Percentiles rank a stretch among this genome's conserved stretches.
Evolutionary conservation across 1,140 invertebrate genomes (phyloP).

Genomic region (Drosophila parabipectinata): DNA sequence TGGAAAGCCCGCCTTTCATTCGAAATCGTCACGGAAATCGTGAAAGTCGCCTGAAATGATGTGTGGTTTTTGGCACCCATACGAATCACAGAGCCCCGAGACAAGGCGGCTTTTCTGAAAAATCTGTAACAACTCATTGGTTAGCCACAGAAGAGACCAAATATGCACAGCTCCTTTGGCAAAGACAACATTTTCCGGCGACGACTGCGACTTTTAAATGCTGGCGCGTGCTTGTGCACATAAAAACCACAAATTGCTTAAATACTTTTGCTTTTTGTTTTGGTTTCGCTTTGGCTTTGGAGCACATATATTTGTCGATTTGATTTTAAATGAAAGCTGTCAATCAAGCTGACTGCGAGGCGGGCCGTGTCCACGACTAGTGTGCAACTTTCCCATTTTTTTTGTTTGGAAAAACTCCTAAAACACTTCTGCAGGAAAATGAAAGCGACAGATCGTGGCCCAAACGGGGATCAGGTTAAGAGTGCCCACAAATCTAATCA

Average conservation of each 20-base stretch:
- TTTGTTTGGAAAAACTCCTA: slow-evolving; percentile 57
- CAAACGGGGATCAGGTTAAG: slow-evolving; percentile 26
- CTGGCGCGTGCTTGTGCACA: slow-evolving; percentile 42
- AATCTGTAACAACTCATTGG: slow-evolving; percentile 65
- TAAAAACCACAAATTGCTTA: slow-evolving; percentile 53
- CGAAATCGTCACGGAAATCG: slow-evolving; percentile 56
- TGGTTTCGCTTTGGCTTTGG: slow-evolving; percentile 23
- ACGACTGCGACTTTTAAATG: slow-evolving; percentile 32
- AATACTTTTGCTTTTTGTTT: slow-evolving; percentile 69
- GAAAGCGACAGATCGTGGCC: slow-evolving; percentile 53
- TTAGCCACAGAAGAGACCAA: slow-evolving; percentile 42
- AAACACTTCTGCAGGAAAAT: slow-evolving; percentile 57
- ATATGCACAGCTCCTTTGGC: slow-evolving; percentile 22
- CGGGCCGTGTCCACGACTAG: slow-evolving; percentile 41
- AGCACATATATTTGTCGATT: slow-evolving; percentile 66
- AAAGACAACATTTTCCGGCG: slow-evolving; percentile 20
- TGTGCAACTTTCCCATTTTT: slow-evolving; percentile 77
- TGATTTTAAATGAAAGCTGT: slow-evolving; percentile 82
- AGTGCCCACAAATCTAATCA: slow-evolving; percentile 9
- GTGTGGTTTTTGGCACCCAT: slow-evolving; percentile 32
- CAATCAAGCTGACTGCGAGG: slow-evolving; percentile 71
- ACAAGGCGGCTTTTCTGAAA: slow-evolving; percentile 5
- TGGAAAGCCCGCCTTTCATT: slow-evolving; percentile 17
- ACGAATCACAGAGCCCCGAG: slow-evolving; percentile 9
- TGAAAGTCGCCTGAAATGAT: slow-evolving; percentile 56